Conservation (phyloP, 2,797 vertebrate genomes). For the Esox lucius region DNA sequence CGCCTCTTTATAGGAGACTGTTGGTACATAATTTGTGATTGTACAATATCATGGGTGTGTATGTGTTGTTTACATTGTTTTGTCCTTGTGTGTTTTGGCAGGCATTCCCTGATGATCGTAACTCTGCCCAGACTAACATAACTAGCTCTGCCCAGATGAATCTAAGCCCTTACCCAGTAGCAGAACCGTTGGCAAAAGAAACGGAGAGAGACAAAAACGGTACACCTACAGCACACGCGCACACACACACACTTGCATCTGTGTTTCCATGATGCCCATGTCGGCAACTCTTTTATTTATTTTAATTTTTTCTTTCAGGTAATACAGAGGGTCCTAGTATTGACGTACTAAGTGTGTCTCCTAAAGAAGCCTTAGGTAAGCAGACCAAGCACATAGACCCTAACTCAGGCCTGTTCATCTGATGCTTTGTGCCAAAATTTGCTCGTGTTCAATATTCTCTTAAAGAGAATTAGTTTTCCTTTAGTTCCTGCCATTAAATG, state of each 20-base stretch:
- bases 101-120: slow-evolving; percentile 49
- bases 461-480: no score
- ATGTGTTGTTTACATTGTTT: background rate
- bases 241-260: background rate
- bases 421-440: background rate
- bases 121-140: slow-evolving; percentile 57
- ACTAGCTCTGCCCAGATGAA: slow-evolving; percentile 57
- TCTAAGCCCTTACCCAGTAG: slow-evolving; percentile 43
- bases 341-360: slow-evolving; percentile 81
- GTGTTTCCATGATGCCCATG: background rate
- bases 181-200: slow-evolving; percentile 30
- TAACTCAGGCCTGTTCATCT: background rate
- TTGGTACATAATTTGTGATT: background rate
- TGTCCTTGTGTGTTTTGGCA: slow-evolving; percentile 26
- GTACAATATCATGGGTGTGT: background rate
- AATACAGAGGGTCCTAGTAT: slow-evolving; percentile 82
- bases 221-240: slow-evolving; percentile 34
- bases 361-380: slow-evolving; percentile 82
- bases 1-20: background rate
- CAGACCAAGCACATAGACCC: background rate
- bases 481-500: no score
- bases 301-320: slow-evolving; percentile 66
- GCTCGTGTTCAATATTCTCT: background rate
- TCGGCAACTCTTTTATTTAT: background rate
- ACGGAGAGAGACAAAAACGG: slow-evolving; percentile 64